Percentiles rank a stretch among this genome's conserved stretches.
Conservation (phyloP, 2,113 vertebrate species). For the Otus sunia region DNA sequence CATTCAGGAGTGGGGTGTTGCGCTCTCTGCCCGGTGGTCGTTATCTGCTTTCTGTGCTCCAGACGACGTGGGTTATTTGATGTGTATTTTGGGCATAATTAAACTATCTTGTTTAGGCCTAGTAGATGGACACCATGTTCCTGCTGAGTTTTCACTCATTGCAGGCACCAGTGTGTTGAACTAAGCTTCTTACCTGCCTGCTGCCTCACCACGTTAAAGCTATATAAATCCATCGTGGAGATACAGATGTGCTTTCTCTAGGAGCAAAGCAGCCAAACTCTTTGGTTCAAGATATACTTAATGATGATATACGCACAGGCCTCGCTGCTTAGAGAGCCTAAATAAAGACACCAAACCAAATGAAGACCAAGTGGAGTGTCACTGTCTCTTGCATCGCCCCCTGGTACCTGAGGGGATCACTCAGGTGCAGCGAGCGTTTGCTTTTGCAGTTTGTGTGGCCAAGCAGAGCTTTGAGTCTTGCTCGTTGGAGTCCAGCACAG, state of each 20-base stretch:
- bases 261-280: background rate
- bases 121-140: background rate
- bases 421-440: background rate
- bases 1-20: background rate
- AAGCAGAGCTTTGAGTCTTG: background rate
- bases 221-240: background rate
- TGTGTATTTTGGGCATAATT: accelerated
- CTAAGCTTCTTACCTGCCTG: conserved; percentile 36
- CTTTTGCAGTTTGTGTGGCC: background rate
- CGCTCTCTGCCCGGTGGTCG: accelerated
- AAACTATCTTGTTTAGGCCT: background rate
- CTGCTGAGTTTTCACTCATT: background rate
- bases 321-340: background rate
- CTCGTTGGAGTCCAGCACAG: accelerated
- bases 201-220: background rate
- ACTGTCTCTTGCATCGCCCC: background rate
- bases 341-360: background rate
- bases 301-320: accelerated
- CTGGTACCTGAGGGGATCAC: background rate
- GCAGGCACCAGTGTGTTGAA: background rate
- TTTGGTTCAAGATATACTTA: accelerated
- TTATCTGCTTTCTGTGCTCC: background rate
- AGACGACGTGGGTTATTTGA: accelerated
- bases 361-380: background rate
- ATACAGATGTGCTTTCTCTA: background rate